Conservation (phyloP, 2,113 vertebrate genomes). For the Pomatostomus ruficeps region DNA sequence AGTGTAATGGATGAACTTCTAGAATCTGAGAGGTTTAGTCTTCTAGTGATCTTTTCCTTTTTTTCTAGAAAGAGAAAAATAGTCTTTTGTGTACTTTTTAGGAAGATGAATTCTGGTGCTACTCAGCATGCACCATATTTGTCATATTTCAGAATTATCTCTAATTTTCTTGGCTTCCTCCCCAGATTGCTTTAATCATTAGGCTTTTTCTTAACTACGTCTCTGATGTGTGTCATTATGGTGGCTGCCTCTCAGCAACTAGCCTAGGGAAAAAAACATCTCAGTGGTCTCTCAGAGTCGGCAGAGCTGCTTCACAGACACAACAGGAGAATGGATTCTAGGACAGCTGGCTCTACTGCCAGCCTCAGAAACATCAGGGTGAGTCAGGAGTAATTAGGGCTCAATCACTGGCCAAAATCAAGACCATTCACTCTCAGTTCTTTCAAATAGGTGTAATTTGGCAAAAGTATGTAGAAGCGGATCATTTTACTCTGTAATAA, state of each 20-base stretch:
- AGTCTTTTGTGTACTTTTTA: background rate
- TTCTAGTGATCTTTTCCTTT: background rate
- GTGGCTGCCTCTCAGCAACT: background rate
- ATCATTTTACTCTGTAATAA: background rate
- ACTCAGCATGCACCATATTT: background rate
- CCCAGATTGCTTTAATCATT: slow-evolving; percentile 14
- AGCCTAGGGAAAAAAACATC: background rate
- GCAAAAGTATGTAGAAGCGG: background rate
- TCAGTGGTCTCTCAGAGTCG: background rate
- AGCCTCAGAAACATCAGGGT: background rate
- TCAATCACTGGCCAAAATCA: slow-evolving; percentile 37
- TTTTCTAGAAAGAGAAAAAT: background rate
- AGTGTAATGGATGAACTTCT: background rate
- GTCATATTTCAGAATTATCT: background rate
- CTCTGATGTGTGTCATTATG: background rate
- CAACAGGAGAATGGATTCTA: background rate
- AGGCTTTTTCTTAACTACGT: background rate
- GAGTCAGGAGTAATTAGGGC: slow-evolving; percentile 21
- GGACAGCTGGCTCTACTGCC: slow-evolving; percentile 7
- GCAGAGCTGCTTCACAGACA: background rate
- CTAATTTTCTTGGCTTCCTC: slow-evolving; percentile 32
- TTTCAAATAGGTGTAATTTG: background rate
- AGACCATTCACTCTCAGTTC: background rate
- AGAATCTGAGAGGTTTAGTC: background rate
- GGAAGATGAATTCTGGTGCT: background rate